Base-by-base conservation (phyloP, 2,113 vertebrate genomes). In the Spea multiplicata region DNA sequence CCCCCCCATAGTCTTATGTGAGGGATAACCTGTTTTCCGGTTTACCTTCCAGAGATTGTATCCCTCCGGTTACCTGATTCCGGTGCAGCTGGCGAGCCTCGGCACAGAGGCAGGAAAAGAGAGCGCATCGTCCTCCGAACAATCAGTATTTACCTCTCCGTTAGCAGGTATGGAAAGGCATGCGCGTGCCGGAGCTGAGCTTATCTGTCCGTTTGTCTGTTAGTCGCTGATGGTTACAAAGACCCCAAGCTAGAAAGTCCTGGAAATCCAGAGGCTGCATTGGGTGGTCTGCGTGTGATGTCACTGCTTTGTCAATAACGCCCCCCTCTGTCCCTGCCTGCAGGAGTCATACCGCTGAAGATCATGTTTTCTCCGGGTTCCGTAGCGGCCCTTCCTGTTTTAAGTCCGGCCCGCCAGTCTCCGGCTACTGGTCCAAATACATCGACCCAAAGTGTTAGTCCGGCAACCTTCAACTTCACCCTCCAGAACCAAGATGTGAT, bases 401-500 rank as follows among this genome's bases (percentile, higher is more conserved):
- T 91, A 61, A 90, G 80, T 76, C 81, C 55, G 73, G 9, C 73
- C 5, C 85, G 77, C n/a, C 86, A 89, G 0, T 88, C 86, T 65
- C 30, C 89, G 67, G 3, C 48, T 5, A 87, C 90, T 0, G 82
- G 87, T 79, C 91, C 86, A 7, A 6, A 78, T 1, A 13, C 82
- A 8, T 85, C 89, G 12, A 50, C 88, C 67, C 91, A 84, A 76
- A 92, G 89, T 73, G 94, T 93, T 3, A 94, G 92, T 74, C 92
- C 95, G 0, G 94, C 95, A 61, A 90, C 96, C 86, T 84, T 97
- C 61, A 97, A 96, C 90, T 96, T 99, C 81, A 96, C 95, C 3
- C 86, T 99, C 78, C 96, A 97, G 73, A 96, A 98, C 49, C 66
- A 96, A 73, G 94, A 95, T 71, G 90, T 98, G 8, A 92, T 97